Conservation (phyloP, 2,797 vertebrate genomes). For the Podarcis lilfordi region DNA sequence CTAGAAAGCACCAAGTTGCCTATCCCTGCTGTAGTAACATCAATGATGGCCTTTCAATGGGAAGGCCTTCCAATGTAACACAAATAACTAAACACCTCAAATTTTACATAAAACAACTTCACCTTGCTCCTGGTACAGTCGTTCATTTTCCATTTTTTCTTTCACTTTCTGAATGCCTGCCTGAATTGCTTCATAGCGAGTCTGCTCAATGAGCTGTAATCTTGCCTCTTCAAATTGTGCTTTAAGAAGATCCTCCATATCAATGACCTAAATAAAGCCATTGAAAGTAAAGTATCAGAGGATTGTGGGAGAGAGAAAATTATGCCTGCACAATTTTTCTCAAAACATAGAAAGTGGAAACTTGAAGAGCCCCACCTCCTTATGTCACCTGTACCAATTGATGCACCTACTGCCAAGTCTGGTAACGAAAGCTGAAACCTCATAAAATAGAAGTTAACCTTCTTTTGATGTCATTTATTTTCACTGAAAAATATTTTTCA, state of each 20-base stretch:
- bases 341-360: neutral
- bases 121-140: constrained; percentile 70
- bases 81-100: neutral
- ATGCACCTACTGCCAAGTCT: neutral
- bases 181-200: constrained; percentile 73
- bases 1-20: no score
- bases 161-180: constrained; percentile 78
- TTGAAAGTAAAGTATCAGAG: constrained; percentile 21
- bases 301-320: no score
- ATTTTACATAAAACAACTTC: constrained; percentile 7
- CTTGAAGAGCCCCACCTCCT: neutral
- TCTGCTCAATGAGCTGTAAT: constrained; percentile 72
- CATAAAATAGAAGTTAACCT: neutral
- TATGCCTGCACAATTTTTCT: neutral
- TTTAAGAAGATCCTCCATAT: constrained; percentile 79
- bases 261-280: constrained; percentile 78
- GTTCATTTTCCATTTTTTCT: constrained; percentile 68
- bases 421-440: neutral
- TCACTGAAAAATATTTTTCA: neutral
- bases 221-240: constrained; percentile 65
- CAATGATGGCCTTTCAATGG: neutral
- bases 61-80: neutral
- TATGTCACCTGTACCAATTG: no score
- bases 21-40: neutral
- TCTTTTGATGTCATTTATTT: neutral